These are phyloP conservation scores for Celastrina argiolus DNA, from an alignment of 2,888 invertebrate genomes.

Conservation along the genomic window DNA sequence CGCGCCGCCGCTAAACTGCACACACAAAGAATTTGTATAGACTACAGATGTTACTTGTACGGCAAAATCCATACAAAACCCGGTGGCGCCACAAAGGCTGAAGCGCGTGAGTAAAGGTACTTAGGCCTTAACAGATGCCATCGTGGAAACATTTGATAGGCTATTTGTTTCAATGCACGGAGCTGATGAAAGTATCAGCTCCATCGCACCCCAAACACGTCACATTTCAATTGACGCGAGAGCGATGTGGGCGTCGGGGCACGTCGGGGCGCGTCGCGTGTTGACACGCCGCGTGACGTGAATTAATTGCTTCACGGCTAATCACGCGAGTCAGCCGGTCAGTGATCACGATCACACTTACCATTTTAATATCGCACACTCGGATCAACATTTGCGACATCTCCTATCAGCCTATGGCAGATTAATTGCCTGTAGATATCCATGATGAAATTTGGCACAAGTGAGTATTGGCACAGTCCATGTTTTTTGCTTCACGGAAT, in stretches of 20 bases:
- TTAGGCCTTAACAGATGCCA: background rate
- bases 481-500: background rate
- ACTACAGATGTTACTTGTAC: too few relatives aligned
- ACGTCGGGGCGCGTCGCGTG: slow-evolving; percentile 29
- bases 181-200: background rate
- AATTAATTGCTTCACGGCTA: slow-evolving; percentile 43
- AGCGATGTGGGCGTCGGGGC: background rate
- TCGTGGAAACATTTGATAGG: background rate
- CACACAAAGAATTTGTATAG: too few relatives aligned
- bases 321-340: slow-evolving; percentile 41
- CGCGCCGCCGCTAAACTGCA: too few relatives aligned
- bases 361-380: slow-evolving; percentile 14
- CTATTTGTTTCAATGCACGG: background rate
- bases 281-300: slow-evolving; percentile 34
- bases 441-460: slow-evolving; percentile 1
- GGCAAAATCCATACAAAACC: too few relatives aligned
- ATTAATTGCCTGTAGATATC: background rate
- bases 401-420: background rate
- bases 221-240: background rate
- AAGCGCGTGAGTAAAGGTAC: too few relatives aligned
- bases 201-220: background rate
- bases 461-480: background rate
- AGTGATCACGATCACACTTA: slow-evolving; percentile 21
- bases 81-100: too few relatives aligned
- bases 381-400: background rate